phyloP scores from a whole-genome alignment of 2,113 vertebrate genomes.

The Lasiurus cinereus region DNA sequence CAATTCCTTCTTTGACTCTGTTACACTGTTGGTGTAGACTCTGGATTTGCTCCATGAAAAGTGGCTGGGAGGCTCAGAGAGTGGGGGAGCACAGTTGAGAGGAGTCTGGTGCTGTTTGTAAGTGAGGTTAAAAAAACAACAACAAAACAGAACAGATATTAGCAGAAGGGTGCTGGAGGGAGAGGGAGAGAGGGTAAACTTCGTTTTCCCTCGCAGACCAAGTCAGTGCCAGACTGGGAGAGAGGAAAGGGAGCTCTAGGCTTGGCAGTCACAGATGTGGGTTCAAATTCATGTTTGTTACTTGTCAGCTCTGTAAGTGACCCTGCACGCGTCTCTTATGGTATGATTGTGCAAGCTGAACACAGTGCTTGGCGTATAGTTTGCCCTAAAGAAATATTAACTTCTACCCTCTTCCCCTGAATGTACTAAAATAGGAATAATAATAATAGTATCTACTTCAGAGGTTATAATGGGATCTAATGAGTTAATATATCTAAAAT shows the following conservation, averaged over 20 bases:
- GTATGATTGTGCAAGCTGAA: not conserved
- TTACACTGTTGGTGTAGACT: not conserved
- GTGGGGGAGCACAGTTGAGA: not conserved
- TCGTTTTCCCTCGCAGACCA: not conserved
- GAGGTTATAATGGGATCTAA: not conserved
- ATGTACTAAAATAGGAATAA: not conserved
- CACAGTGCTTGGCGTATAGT: not conserved
- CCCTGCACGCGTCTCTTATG: not conserved
- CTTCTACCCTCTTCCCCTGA: not conserved
- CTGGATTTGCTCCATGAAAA: not conserved
- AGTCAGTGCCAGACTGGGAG: not conserved
- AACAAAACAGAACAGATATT: not conserved
- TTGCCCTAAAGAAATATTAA: not conserved
- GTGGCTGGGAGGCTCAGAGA: not conserved
- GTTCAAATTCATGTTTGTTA: not conserved
- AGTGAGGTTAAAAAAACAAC: not conserved
- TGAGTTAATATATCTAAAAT: not conserved
- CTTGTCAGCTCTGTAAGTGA: not conserved
- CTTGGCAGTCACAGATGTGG: not conserved
- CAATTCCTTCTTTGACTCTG: not conserved
- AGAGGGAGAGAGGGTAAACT: not conserved
- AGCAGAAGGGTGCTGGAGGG: not conserved
- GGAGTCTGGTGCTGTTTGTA: not conserved
- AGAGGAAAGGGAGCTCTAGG: not conserved
- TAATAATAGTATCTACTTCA: not conserved